Base-by-base conservation (phyloP, 2,888 invertebrate species). In the Seira sanloemensis region DNA sequence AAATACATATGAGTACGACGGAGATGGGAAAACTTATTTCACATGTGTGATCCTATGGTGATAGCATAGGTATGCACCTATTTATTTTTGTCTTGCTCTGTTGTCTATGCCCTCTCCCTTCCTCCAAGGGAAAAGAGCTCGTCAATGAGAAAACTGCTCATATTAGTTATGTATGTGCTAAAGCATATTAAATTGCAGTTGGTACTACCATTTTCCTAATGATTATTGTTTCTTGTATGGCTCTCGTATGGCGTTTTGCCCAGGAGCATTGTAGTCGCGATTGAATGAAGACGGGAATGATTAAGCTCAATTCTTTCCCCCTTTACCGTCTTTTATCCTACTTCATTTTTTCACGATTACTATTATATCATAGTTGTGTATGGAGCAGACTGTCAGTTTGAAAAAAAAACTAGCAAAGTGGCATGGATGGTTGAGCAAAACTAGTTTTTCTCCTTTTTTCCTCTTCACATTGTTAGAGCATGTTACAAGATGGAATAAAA, bases 131-230 rank as follows among this genome's bases (percentile, higher is more conserved):
- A 37, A 37, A 37, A 37, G 37, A 37, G 12, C 37, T 37, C 37
- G 12, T 37, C 37, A 37, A 37, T 37, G 37, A 12, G 12, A 37
- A 37, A 37, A 27, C 24, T 23, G 24, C 19, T 24, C 9, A 9
- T 26, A 18, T 18, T 69, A 18, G 27, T 18, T 69, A 69, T 26
- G 23, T 19, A 23, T 24, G 25, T 50, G 19, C 19, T 62, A 26
- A 78, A 69, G 62, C 24, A 75, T 62, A 75, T 81, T 75, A 81
- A 81, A 69, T 69, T 81, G 75, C 75, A 69, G 75, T 81, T 75
- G 80, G 69, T 75, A 81, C 37, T 75, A 75, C 75, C 80, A 75
- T 81, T 81, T 69, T 58, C 50, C 75, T 81, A 81, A 81, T 81
- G 68, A 75, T 81, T 81, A 81, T 80, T 80, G 73, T 80, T 68